phyloP scores from a whole-genome alignment of 2,888 invertebrate species.

The Pelosia muscerda region DNA sequence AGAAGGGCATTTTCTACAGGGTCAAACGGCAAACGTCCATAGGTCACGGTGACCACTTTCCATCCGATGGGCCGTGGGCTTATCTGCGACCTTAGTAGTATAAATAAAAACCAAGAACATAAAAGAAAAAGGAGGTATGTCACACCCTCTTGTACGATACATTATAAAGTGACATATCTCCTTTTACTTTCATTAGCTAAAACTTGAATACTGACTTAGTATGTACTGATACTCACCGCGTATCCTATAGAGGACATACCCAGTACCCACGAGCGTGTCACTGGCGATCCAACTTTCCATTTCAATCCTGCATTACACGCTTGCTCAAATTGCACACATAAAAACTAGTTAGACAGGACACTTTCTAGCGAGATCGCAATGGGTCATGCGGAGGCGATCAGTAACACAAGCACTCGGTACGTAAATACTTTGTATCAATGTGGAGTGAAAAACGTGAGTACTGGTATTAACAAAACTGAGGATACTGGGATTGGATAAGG shows the following conservation, averaged over 20 bases:
- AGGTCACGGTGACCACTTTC: no score
- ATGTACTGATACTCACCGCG: not conserved
- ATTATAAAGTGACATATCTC: not conserved
- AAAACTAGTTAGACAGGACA: conserved; percentile 46
- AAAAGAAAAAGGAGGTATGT: no score
- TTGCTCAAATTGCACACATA: conserved; percentile 42
- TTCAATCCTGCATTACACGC: conserved; percentile 23
- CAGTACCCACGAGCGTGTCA: not conserved
- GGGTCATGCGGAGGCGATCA: conserved; percentile 34
- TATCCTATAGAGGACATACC: not conserved
- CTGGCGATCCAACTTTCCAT: conserved; percentile 17
- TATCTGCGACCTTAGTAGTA: no score
- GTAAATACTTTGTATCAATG: not conserved
- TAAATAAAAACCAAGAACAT: no score
- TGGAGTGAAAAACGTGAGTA: not conserved
- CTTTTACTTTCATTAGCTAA: not conserved
- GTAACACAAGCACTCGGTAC: conserved; percentile 5
- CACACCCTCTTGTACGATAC: no score
- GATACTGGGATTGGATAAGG: not conserved
- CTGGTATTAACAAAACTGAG: not conserved
- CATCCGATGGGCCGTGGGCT: no score
- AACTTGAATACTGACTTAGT: not conserved
- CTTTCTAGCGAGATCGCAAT: conserved; percentile 48
- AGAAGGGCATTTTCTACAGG: no score
- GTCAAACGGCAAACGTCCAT: no score